Base-by-base conservation (phyloP, 2,888 invertebrate species). In the Netelia fuscicornis region DNA sequence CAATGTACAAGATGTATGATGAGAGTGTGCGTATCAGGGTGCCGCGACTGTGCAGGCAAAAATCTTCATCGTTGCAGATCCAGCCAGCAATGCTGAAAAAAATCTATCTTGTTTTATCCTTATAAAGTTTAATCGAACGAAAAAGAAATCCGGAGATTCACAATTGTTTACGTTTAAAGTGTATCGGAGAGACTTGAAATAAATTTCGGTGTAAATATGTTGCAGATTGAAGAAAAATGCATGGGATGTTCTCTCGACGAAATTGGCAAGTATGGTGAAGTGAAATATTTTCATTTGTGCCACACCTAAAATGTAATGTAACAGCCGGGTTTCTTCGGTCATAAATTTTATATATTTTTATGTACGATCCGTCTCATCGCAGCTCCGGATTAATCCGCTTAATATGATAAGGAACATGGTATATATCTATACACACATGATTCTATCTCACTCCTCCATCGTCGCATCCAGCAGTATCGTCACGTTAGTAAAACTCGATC, bases 191-290 rank as follows among this genome's bases (percentile, higher is more conserved):
- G 75, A 82, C 85, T 85, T 81, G 68, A 82, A 85, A 85, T 85
- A 85, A 85, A 85, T 82, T 85, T 85, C 76, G 85, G 82, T 85
- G 85, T 85, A 85, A 85, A 85, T 85, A 85, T 85, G 85, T 85
- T 82, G 67, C 76, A 71, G 71, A 76, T 74, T 9, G 54, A 52
- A 75, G 30, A 48, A 48, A 30, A 58, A 6, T n/a, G 30, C 17
- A 54, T 13, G 3, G 17, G 54, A 54, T n/a, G 13, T 54, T 54
- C 54, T 30, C 30, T 37, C 37, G 0, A 8, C 8, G 37, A 37
- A 37, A 37, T 37, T 37, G 37, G 37, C 37, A 6, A 3, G 37
- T 37, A 37, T 6, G 37, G 3, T 8, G 37, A 37, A 37, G 6
- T 37, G 5, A 37, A 37, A 37, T 37, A 6, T 37, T 37, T 37